Evolutionary conservation across 2,888 invertebrate genomes (phyloP).

Genomic region (Drosophila macrospina): DNA sequence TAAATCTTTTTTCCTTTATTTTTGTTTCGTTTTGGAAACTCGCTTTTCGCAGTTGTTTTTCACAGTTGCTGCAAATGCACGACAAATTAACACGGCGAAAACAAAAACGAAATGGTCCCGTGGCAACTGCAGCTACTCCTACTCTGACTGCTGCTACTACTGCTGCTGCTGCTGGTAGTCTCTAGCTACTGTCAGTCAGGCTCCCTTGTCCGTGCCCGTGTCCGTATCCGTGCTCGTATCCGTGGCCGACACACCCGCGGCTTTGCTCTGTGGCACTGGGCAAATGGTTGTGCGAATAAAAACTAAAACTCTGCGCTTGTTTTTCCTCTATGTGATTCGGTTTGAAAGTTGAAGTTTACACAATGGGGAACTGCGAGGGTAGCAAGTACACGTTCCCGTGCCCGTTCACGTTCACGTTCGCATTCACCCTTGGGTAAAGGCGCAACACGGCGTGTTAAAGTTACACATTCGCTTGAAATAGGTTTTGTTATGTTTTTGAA

Average conservation of each 20-base stretch:
- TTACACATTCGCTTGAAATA: slow-evolving; percentile 40
- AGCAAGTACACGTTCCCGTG: slow-evolving; percentile 12
- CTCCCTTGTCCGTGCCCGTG: slow-evolving; percentile 13
- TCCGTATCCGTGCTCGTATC: slow-evolving; percentile 21
- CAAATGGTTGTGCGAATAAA: slow-evolving; percentile 56
- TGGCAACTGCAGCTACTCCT: slow-evolving; percentile 37
- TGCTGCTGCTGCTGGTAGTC: background rate
- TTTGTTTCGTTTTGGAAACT: slow-evolving; percentile 3
- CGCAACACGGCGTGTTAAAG: slow-evolving; percentile 59
- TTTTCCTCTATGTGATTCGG: slow-evolving; percentile 57
- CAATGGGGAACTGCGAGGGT: slow-evolving; percentile 24
- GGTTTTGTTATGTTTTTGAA: slow-evolving; percentile 10
- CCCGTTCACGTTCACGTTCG: slow-evolving; percentile 3
- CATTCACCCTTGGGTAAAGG: slow-evolving; percentile 46
- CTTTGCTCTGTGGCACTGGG: slow-evolving; percentile 43
- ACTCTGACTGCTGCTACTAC: background rate
- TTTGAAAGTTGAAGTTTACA: slow-evolving; percentile 55
- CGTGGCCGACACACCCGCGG: slow-evolving; percentile 56
- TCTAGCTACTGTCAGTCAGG: slow-evolving; percentile 16
- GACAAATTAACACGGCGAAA: slow-evolving; percentile 70
- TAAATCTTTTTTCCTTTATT: slow-evolving; percentile 4
- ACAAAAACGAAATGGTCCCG: slow-evolving; percentile 40
- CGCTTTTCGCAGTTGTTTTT: slow-evolving; percentile 51
- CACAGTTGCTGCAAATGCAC: slow-evolving; percentile 58
- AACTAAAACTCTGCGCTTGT: slow-evolving; percentile 71